Evolutionary conservation across 2,113 vertebrate species (phyloP).

Genomic region (Fulica atra): DNA sequence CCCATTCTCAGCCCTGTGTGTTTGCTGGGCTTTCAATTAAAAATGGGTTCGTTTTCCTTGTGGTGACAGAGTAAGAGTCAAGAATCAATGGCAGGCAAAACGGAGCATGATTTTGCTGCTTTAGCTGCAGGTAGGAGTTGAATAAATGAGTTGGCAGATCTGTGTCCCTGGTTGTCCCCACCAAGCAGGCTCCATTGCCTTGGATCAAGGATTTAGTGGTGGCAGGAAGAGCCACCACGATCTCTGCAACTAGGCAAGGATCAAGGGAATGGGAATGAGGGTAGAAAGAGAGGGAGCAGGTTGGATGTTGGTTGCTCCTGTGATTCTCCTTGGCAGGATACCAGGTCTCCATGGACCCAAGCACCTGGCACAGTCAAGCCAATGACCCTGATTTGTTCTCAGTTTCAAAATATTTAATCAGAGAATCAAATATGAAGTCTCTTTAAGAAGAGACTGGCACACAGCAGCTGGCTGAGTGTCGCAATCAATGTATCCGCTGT

Average conservation of each 20-base stretch:
- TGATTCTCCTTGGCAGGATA: not conserved
- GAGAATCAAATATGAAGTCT: not conserved
- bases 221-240: not conserved
- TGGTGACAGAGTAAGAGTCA: not conserved
- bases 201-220: not conserved
- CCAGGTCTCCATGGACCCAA: not conserved
- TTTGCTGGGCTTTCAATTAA: not conserved
- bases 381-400: not conserved
- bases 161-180: not conserved
- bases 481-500: constrained; percentile 50
- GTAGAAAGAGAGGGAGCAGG: not conserved
- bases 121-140: not conserved
- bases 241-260: not conserved
- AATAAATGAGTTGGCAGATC: not conserved
- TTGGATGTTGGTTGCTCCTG: not conserved
- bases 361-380: not conserved
- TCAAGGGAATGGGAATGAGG: not conserved
- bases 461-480: constrained; percentile 31
- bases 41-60: not conserved
- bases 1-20: not conserved
- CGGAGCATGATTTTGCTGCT: not conserved
- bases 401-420: not conserved
- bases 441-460: constrained; percentile 13
- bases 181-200: not conserved
- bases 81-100: not conserved